Evolutionary conservation across 92 coral and sea anemone genomes (phyloP), one percentile per base, ranked within the genome.

Genomic region (Montipora capitata): DNA sequence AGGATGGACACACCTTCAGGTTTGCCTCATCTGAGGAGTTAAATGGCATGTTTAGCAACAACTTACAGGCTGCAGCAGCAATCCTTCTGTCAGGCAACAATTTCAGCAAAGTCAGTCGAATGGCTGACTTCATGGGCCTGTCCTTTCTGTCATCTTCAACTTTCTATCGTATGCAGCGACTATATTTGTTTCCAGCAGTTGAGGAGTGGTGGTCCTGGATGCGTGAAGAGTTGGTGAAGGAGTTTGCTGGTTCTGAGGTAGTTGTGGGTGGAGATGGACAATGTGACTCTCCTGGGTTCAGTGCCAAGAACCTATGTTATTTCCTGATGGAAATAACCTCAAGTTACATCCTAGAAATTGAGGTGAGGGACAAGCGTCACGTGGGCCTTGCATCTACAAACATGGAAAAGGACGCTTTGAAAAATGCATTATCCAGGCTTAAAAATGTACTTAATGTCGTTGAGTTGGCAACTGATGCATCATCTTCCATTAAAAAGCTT

Each of bases 131-230:
- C 49, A 39, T 87, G 44, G 82, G 82, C 6, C 66, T 61, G 3
- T 68, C 91, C 16, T 85, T 35, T 49, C 16, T 74, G 75, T 87
- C 91, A 0, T 63, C 66, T n/a, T 78, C 91, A 0, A 66, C 91
- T 3, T 87, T 8, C 48, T 87, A 77, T 58, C 40, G 86, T 18
- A 69, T 87, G 64, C 91, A 79, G 59, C 63, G 89, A 10, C 79
- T 78, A 72, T 87, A 79, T 58, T 41, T 79, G 52, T 51, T 87
- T 44, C 86, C 91, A 48, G 86, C 77, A 39, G 84, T 77, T 2
- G 90, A 85, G 77, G 90, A 85, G 76, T 77, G 90, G 85, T 77
- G 90, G 90, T 41, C 68, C 4, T 84, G 88, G 88, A 72, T 69
- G 78, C 14, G 7, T 51, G 71, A 12, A 10, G 82, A 71, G 49